Evolutionary conservation across 2,797 vertebrate species (phyloP).

Genomic region (Centropyge bicolor): DNA sequence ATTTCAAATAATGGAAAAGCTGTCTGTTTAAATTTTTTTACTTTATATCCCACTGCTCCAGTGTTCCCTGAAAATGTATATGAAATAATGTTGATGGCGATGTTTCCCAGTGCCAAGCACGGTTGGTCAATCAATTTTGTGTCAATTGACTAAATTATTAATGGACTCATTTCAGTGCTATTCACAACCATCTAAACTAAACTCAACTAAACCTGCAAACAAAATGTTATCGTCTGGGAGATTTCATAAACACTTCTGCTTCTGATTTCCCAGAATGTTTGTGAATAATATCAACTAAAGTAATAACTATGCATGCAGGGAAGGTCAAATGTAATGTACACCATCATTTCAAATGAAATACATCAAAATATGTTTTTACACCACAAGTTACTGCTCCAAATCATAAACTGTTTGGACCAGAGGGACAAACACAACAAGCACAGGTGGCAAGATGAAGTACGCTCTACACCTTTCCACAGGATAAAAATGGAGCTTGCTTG

Average conservation of each 20-base stretch:
- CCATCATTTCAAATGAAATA: conserved; percentile 2
- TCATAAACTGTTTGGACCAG: conserved; percentile 34
- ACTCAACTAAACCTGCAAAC: not conserved
- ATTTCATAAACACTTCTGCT: not conserved
- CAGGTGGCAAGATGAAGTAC: conserved; percentile 27
- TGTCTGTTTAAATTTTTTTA: not conserved
- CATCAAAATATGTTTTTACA: not conserved
- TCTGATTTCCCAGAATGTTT: conserved; percentile 3
- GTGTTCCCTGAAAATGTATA: not conserved
- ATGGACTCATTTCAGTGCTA: not conserved
- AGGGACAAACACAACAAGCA: conserved; percentile 49
- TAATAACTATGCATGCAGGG: not conserved
- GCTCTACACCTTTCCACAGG: conserved; percentile 55
- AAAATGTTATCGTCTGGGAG: not conserved
- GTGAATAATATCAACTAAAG: not conserved
- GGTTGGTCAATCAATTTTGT: not conserved
- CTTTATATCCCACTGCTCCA: not conserved
- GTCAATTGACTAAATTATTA: not conserved
- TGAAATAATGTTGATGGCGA: too few relatives aligned
- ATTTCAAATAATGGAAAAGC: not conserved
- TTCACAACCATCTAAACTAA: not conserved
- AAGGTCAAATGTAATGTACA: not conserved
- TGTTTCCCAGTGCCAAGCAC: too few relatives aligned
- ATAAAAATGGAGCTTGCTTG: conserved; percentile 77
- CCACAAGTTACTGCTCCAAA: not conserved